A percentile compares a stretch with the other conserved stretches of the same genome.
These are phyloP conservation scores for Fulica atra DNA, from an alignment of 2,113 vertebrate genomes.

Conservation along the genomic window DNA sequence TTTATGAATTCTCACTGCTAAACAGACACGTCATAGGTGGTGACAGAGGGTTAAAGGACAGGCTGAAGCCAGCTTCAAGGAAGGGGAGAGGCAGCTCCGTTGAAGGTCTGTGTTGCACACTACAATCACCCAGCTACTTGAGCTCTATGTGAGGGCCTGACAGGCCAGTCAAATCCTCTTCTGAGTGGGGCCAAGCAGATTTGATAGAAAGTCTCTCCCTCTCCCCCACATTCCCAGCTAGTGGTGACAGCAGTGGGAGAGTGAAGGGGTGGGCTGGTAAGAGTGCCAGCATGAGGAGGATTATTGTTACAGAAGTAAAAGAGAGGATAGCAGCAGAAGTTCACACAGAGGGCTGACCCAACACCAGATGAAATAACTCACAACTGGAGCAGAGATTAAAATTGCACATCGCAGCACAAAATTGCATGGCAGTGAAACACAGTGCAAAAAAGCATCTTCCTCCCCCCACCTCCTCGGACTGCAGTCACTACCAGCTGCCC, in stretches of 20 bases:
- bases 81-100: neutral
- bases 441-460: neutral
- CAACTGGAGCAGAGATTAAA: neutral
- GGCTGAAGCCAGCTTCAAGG: neutral
- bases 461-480: neutral
- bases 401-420: neutral
- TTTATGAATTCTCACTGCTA: neutral
- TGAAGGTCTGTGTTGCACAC: neutral
- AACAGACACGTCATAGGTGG: fast-evolving
- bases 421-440: fast-evolving
- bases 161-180: neutral
- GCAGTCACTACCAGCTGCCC: neutral
- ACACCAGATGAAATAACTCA: neutral
- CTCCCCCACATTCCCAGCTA: neutral
- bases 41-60: neutral
- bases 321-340: neutral
- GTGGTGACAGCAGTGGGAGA: neutral
- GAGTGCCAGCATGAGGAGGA: fast-evolving
- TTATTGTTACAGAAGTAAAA: neutral
- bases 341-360: neutral
- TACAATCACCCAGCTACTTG: neutral
- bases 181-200: neutral
- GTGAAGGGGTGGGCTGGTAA: neutral
- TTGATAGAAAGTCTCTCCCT: neutral
- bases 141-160: neutral